These are phyloP conservation scores for Mugil cephalus DNA, from an alignment of 2,113 vertebrate genomes.

Conservation along the genomic window DNA sequence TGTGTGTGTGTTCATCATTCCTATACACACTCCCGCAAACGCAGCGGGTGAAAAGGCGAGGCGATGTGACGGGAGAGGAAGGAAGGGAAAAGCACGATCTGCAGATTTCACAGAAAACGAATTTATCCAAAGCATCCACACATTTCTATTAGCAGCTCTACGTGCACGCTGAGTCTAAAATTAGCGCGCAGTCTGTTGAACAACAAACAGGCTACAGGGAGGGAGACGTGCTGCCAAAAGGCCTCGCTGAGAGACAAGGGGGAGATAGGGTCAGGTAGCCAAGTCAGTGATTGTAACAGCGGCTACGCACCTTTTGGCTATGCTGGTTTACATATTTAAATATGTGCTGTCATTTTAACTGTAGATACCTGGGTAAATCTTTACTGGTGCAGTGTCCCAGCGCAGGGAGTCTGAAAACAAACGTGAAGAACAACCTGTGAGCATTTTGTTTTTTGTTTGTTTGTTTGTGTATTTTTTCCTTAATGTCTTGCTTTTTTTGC, in stretches of 20 bases:
- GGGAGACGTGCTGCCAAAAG: slow-evolving; percentile 60
- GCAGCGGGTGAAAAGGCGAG: slow-evolving; percentile 17
- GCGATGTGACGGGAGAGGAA: slow-evolving; percentile 22
- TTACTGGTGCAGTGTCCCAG: too few relatives aligned
- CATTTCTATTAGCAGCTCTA: slow-evolving; percentile 47
- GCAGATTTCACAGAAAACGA: slow-evolving; percentile 60
- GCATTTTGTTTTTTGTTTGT: neutral
- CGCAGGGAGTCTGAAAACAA: neutral
- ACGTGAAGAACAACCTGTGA: neutral
- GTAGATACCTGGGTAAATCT: too few relatives aligned
- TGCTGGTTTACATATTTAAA: neutral
- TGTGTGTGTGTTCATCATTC: neutral
- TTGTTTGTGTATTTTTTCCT: neutral
- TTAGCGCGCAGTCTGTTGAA: slow-evolving; percentile 70
- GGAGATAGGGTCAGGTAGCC: slow-evolving; percentile 4
- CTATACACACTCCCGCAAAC: neutral
- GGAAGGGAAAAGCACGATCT: slow-evolving; percentile 37
- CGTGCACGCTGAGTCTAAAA: slow-evolving; percentile 73
- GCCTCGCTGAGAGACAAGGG: slow-evolving; percentile 22
- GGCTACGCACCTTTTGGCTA: neutral
- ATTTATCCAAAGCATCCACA: slow-evolving; percentile 59
- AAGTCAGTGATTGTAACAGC: neutral
- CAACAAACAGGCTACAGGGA: slow-evolving; percentile 65
- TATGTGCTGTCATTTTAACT: neutral
- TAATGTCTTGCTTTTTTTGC: neutral